Evolutionary conservation across 2,113 vertebrate genomes (phyloP).

Genomic region (Psettodes erumei): DNA sequence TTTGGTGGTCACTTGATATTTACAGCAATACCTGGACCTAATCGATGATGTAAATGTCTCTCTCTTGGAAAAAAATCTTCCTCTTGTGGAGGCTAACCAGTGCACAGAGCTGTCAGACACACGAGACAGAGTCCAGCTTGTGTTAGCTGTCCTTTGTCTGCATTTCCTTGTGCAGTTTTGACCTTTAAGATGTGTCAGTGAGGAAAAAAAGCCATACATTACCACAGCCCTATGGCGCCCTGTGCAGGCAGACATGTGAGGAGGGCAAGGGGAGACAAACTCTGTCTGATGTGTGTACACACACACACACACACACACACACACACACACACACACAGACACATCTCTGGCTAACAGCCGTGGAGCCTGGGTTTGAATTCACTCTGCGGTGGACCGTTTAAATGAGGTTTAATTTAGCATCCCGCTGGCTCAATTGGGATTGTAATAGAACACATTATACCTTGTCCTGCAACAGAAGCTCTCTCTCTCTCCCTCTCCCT

Average conservation of each 20-base stretch:
- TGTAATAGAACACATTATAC: slow-evolving; percentile 77
- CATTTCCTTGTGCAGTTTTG: slow-evolving; percentile 63
- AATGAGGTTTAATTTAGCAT: slow-evolving; percentile 79
- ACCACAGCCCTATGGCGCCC: slow-evolving; percentile 20
- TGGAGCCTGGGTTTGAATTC: slow-evolving; percentile 56
- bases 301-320: slow-evolving; percentile 9
- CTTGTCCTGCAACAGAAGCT: slow-evolving; percentile 70
- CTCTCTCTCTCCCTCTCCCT: slow-evolving; percentile 34
- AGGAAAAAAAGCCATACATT: slow-evolving; percentile 45
- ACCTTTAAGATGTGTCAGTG: slow-evolving; percentile 75
- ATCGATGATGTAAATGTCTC: slow-evolving; percentile 75
- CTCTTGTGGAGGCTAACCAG: slow-evolving; percentile 63
- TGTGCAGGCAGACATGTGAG: slow-evolving; percentile 31
- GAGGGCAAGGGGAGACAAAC: slow-evolving; percentile 32
- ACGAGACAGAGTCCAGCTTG: slow-evolving; percentile 35
- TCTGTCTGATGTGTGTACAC: slow-evolving; percentile 18
- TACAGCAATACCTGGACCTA: slow-evolving; percentile 61
- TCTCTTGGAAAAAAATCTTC: slow-evolving; percentile 52
- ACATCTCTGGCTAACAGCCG: slow-evolving; percentile 51
- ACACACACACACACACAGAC: slow-evolving; percentile 17
- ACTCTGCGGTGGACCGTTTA: slow-evolving; percentile 62
- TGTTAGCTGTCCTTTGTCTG: slow-evolving; percentile 60
- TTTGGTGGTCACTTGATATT: slow-evolving; percentile 72
- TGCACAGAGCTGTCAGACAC: slow-evolving; percentile 59
- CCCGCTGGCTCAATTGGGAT: slow-evolving; percentile 73